A percentile compares a stretch with the other conserved stretches of the same genome.
Evolutionary conservation across 2,113 vertebrate genomes (phyloP).

Genomic region (Stictonetta naevosa): DNA sequence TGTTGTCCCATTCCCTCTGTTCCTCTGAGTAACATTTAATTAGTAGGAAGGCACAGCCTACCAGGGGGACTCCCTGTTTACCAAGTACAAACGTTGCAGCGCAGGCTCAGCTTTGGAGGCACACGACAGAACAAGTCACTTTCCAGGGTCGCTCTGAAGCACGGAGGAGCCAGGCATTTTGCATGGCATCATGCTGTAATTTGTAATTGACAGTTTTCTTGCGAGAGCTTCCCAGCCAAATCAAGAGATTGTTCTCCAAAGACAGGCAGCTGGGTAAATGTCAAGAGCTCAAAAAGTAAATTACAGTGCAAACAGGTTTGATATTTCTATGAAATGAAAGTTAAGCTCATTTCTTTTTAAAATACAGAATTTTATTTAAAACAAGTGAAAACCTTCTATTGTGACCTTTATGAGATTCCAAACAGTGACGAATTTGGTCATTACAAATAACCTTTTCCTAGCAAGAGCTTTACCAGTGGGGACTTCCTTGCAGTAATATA

Average conservation of each 20-base stretch:
- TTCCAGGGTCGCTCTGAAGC: slow-evolving; percentile 22
- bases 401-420: slow-evolving; percentile 85
- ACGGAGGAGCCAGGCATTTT: slow-evolving; percentile 2
- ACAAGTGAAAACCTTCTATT: slow-evolving; percentile 76
- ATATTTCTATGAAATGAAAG: slow-evolving; percentile 89
- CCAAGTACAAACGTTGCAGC: not conserved
- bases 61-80: not conserved
- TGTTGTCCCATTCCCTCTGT: not conserved
- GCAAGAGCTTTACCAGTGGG: slow-evolving; percentile 67
- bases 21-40: not conserved
- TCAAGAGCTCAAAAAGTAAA: slow-evolving; percentile 84
- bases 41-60: not conserved
- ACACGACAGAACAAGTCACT: not conserved
- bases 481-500: slow-evolving; percentile 69
- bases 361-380: slow-evolving; percentile 87
- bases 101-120: not conserved
- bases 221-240: slow-evolving; percentile 61
- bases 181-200: not conserved
- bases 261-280: slow-evolving; percentile 85
- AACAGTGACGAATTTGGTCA: slow-evolving; percentile 87
- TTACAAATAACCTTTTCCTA: slow-evolving; percentile 86
- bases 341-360: slow-evolving; percentile 82
- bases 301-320: slow-evolving; percentile 84
- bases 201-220: slow-evolving; percentile 58
- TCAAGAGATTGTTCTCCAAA: slow-evolving; percentile 81